Conservation (phyloP, 2,888 invertebrate genomes). For the Digitonthophagus gazella region DNA sequence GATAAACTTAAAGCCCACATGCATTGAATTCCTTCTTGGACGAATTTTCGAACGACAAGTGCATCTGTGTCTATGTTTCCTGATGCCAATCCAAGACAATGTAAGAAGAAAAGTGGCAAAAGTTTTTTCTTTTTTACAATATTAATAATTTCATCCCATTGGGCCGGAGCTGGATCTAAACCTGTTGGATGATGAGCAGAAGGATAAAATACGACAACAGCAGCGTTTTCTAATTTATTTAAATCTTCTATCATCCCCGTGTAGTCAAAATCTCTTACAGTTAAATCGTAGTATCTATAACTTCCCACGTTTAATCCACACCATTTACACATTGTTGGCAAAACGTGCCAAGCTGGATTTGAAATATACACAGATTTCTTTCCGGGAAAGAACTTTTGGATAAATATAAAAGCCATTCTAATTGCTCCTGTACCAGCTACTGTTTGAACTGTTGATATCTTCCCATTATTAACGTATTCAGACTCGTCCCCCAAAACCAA, state of each 20-base stretch:
- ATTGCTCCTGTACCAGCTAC: slow-evolving; percentile 97
- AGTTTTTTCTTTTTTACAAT: slow-evolving; percentile 56
- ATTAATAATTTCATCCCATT: slow-evolving; percentile 63
- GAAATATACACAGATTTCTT: slow-evolving; percentile 86
- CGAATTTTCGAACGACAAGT: slow-evolving; percentile 54
- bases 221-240: slow-evolving; percentile 61
- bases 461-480: slow-evolving; percentile 56
- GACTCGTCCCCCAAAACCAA: slow-evolving; percentile 86
- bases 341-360: slow-evolving; percentile 97
- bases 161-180: slow-evolving; percentile 58
- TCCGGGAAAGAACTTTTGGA: slow-evolving; percentile 74
- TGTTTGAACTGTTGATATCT: slow-evolving; percentile 71
- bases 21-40: slow-evolving; percentile 61
- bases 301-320: slow-evolving; percentile 80
- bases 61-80: slow-evolving; percentile 62
- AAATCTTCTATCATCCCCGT: slow-evolving; percentile 87
- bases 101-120: slow-evolving; percentile 66
- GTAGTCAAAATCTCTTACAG: slow-evolving; percentile 91
- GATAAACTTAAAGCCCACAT: slow-evolving; percentile 63
- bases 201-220: slow-evolving; percentile 63
- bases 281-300: slow-evolving; percentile 92
- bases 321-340: slow-evolving; percentile 89
- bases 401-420: slow-evolving; percentile 86
- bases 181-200: slow-evolving; percentile 70
- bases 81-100: slow-evolving; percentile 63